A percentile compares a stretch with the other conserved stretches of the same genome.
Evolutionary conservation across 2,113 vertebrate species (phyloP).

Genomic region (Phrynosoma blainvillii): DNA sequence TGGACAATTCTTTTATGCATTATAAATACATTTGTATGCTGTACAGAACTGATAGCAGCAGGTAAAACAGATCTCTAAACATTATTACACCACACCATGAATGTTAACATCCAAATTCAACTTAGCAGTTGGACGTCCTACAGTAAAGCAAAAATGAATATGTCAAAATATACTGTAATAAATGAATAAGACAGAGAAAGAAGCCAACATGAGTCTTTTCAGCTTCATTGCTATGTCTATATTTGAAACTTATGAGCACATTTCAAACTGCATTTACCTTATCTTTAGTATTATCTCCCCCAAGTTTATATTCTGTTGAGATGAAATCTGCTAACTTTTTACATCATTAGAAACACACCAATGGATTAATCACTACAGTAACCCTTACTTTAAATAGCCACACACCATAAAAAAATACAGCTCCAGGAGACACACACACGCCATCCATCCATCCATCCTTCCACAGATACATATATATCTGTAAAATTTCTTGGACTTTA

Average conservation of each 20-base stretch:
- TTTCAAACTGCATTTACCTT: neutral
- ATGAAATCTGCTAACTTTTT: neutral
- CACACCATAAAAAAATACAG: slow-evolving; percentile 55
- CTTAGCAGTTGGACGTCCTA: slow-evolving; percentile 28
- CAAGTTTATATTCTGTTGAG: slow-evolving; percentile 21
- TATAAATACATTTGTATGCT: neutral
- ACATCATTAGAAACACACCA: slow-evolving; percentile 48
- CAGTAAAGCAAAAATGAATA: slow-evolving; percentile 28
- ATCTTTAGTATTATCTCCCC: neutral
- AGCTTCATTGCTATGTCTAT: slow-evolving; percentile 19
- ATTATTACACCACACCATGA: slow-evolving; percentile 32
- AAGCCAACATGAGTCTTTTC: slow-evolving; percentile 25
- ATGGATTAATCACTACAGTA: slow-evolving; percentile 42
- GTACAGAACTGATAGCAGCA: slow-evolving; percentile 21
- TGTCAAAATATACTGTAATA: slow-evolving; percentile 11
- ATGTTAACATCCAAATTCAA: slow-evolving; percentile 45
- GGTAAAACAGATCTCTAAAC: slow-evolving; percentile 31
- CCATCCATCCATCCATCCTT: neutral
- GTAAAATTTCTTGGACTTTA: slow-evolving; percentile 36
- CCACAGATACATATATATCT: neutral
- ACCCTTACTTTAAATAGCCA: slow-evolving; percentile 51
- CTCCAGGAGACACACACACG: slow-evolving; percentile 49
- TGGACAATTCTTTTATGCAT: neutral
- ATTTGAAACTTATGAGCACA: slow-evolving; percentile 29
- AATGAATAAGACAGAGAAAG: slow-evolving; percentile 36